Base-by-base conservation (phyloP, 1,140 invertebrate genomes). In the Drosophila melanogaster region DNA sequence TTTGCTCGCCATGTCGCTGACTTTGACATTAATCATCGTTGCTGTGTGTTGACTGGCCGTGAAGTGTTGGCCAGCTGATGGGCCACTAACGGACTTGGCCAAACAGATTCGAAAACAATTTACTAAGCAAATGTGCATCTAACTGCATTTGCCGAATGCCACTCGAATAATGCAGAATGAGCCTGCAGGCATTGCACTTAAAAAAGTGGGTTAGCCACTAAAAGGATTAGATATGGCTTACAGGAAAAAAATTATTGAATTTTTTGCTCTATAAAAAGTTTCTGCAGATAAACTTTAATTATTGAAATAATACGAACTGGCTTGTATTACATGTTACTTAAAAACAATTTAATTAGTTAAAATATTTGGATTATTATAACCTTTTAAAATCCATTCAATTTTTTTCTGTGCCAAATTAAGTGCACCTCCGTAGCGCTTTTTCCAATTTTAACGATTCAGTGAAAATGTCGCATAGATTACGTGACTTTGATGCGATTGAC, bases 391-490 rank as follows among this genome's bases (percentile, higher is more conserved):
- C 3, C 1, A 3, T 14, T 38, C 12, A 15, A 51, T 79, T 70
- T 58, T 56, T 64, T 57, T 47, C 57, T 54, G 49, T 50, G 33
- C 11, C 1, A 22, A 50, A 65, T 19, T 38, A 41, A 66, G 44
- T 66, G 61, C 22, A 26, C 15, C 50, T 47, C 44, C 47, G 66
- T 87, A 69, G 75, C 81, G 87, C 47, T 84, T 80, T 87, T 76
- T 53, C 56, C 84, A 89, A 80, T 89, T 80, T 90, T 54, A 84
- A 90, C 84, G 84, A 75, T 89, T 89, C 84, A 79, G 73, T 90
- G 84, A 89, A 89, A 89, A 89, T 90, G 84, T 89, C 84, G 80
- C 84, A 89, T 87, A 89, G 84, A 89, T 89, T 89, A 89, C 84
- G 85, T 89, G 84, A 89, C 84, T 80, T 84, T 84, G 84, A 89